Evolutionary conservation across 2,888 invertebrate species (phyloP), one percentile per base, ranked within the genome.

Genomic region (Merodon equestris): DNA sequence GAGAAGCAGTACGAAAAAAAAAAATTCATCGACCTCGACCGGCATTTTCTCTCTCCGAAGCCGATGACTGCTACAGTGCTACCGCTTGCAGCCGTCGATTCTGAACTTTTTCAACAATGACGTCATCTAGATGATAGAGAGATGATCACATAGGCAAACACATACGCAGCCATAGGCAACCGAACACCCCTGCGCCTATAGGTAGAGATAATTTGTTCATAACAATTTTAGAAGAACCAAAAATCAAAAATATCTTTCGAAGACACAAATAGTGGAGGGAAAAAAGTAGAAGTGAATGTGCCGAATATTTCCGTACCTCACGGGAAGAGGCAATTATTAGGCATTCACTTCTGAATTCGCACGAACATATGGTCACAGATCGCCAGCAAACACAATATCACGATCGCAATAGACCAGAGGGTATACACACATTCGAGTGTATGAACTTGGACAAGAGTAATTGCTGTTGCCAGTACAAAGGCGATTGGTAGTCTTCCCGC

Each of bases 1-100:
- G 12, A 17, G 27, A 17, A 56, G 17, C 14, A 61, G 44, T 47
- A 48, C n/a, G 60, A 45, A 18, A 40, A 42, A 9, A 61, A 64
- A 44, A 70, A n/a, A 13, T 18, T 4, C 38, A 48, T 63, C 50
- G 73, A 79, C 79, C 79, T 79, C 64, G 79, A 74, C 79, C 79
- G 64, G 64, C 58, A 68, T 79, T 73, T 48, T 64, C 19, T 67
- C 14, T 57, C 48, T 14, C 48, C 58, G 60, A 67, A 61, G 40
- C 48, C 56, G 50, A 45, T 72, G 56, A 61, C 14, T 56, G 44
- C 36, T 54, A 14, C 40, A 27, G n/a, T n/a, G n/a, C n/a, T n/a
- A 27, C 36, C 18, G 58, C 40, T 36, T 54, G 54, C 54, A 53
- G 58, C 18, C 14, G 45, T 14, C 34, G 42, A 15, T 14, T 13